These are phyloP conservation scores for Drosophila orena DNA, from an alignment of 1,140 invertebrate genomes.

Conservation along the genomic window DNA sequence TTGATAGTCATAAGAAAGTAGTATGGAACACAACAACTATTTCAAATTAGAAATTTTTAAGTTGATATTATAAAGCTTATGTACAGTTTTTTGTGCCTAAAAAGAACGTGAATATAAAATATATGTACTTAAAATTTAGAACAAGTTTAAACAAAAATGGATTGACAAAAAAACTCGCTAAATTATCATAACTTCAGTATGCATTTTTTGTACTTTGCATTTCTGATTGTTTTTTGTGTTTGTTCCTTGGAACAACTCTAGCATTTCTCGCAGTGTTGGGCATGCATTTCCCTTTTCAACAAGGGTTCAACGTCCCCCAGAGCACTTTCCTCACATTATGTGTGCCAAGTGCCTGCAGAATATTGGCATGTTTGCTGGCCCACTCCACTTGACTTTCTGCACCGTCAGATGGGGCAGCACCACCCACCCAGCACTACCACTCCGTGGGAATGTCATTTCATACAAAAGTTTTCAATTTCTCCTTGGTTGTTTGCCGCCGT, in stretches of 20 bases:
- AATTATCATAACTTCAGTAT: neutral
- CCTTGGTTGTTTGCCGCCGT: slow-evolving; percentile 54
- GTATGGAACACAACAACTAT: too few relatives aligned
- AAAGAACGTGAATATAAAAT: neutral
- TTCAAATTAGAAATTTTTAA: too few relatives aligned
- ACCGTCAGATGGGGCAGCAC: neutral
- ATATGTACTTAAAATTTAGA: too few relatives aligned
- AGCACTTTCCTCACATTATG: slow-evolving; percentile 33
- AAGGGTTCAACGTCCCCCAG: slow-evolving; percentile 40
- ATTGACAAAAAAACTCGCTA: too few relatives aligned
- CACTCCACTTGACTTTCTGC: slow-evolving; percentile 24
- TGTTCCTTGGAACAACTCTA: too few relatives aligned
- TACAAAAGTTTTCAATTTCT: slow-evolving; percentile 49
- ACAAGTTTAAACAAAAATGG: too few relatives aligned
- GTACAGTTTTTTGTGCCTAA: too few relatives aligned
- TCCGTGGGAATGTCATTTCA: slow-evolving; percentile 18
- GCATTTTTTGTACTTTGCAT: neutral
- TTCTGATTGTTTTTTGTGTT: neutral
- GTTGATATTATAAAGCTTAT: too few relatives aligned
- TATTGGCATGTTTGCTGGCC: slow-evolving; percentile 54
- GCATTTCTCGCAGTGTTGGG: slow-evolving; percentile 9
- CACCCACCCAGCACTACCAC: neutral
- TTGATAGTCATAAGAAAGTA: too few relatives aligned
- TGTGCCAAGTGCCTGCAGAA: slow-evolving; percentile 55
- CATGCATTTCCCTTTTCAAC: slow-evolving; percentile 28